A percentile compares a stretch with the other conserved stretches of the same genome.
Conservation (phyloP, 2,113 vertebrate species). For the Hippocampus comes region DNA sequence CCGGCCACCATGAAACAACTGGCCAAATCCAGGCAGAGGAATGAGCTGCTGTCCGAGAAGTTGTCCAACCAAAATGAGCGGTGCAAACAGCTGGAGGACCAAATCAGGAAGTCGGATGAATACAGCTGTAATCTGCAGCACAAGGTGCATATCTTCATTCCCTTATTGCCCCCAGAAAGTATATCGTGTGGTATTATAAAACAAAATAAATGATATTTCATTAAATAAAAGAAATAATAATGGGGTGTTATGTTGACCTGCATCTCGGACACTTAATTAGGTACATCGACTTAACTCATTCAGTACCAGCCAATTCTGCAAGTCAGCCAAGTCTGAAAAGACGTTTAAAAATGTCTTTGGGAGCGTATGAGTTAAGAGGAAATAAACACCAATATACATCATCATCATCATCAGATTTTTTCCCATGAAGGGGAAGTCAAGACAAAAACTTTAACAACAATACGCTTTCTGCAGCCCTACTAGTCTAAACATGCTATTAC, state of each 20-base stretch:
- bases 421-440: no score
- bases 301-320: no score
- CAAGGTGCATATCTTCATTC: conserved; percentile 65
- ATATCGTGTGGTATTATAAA: background rate
- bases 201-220: background rate
- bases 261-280: background rate
- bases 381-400: background rate
- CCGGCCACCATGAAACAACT: conserved; percentile 68
- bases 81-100: conserved; percentile 74
- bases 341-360: no score
- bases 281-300: background rate
- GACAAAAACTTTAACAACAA: no score
- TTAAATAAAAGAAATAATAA: background rate
- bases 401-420: no score
- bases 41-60: conserved; percentile 66
- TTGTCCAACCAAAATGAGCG: conserved; percentile 68
- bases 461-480: no score
- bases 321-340: no score
- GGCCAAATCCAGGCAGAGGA: conserved; percentile 68
- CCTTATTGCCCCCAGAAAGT: background rate
- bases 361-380: background rate
- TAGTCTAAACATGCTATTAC: no score
- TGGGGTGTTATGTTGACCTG: background rate
- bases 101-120: conserved; percentile 74
- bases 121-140: conserved; percentile 71